Base-by-base conservation (phyloP, 2,797 vertebrate genomes). In the Acrocephalus scirpaceus region DNA sequence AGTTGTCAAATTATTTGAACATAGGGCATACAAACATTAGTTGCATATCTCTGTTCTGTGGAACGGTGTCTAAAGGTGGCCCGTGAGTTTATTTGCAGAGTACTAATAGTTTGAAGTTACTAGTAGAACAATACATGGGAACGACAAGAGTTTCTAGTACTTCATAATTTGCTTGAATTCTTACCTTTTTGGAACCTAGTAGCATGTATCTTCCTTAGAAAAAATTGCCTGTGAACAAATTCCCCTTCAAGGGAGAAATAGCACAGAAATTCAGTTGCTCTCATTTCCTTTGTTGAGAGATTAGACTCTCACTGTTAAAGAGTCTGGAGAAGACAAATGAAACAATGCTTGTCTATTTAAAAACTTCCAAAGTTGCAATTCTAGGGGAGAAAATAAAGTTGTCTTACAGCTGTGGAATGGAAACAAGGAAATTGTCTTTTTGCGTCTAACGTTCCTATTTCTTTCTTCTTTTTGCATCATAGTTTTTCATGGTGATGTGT, bases 401-500 rank as follows among this genome's bases (percentile, higher is more conserved):
- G 12, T 92, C 83, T 66, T 86, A 86, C 42, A 86, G 56, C 14
- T 48, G 58, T 75, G 62, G 70, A 94, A 48, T 78, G 17, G 30
- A 78, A 86, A 70, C 56, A 57, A 54, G 25, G 34, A 19, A 30
- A 72, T 87, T 1, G 19, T 79, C 90, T 86, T 84, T 44, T 82
- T 91, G 23, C 1, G 8, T 91, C 78, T 96, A 7, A 97, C 60
- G 11, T 42, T 95, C 36, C 21, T 93, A 44, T 96, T 96, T 76
- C 26, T 92, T 83, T 18, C 23, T 89, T 92, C 27, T 93, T 87
- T 94, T 73, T 95, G 25, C 90, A 14, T 92, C 45, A 79, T 90
- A 98, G 98, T 98, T 98, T 96, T 98, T 98, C 96, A 99, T 99
- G 99, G 98, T 98, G 94, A 99, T 99, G 99, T 99, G 99, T 93